Evolutionary conservation across 1,140 invertebrate species (phyloP), one percentile per base, ranked within the genome.

Genomic region (Drosophila hydei): DNA sequence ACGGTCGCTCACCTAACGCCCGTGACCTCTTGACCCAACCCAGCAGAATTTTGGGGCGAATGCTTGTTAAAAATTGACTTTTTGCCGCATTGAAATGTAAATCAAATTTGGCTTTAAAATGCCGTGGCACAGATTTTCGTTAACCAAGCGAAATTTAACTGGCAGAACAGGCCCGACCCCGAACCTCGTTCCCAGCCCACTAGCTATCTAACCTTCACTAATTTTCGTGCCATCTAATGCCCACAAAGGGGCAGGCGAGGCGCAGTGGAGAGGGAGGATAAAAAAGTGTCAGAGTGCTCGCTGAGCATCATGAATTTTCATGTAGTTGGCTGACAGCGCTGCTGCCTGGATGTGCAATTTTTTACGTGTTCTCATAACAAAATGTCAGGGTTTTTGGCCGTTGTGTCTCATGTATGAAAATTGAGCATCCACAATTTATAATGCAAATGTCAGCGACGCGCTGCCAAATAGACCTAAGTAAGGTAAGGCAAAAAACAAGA

Each of bases 321-420:
- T 85, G 81, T 87, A 85, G 69, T 79, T 64, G 63, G 27, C 65
- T 87, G 80, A 85, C 80, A 85, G 80, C 75, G 77, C 77, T 75
- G 70, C 81, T n/a, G n/a, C n/a, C n/a, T 76, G 80, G 80, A 84
- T 85, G 80, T 85, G 80, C 80, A 85, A 85, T 85, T 85, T 85
- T 85, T 85, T 85, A 85, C 80, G 80, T 85, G 80, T 85, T 87
- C 65, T 84, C 80, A 85, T 85, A 84, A 85, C 73, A 79, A 85
- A 85, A 76, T 87, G 80, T 85, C 80, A 85, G 64, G 23, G n/a
- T 30, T 62, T 67, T 50, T 73, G 38, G 38, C 70, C 59, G 8
- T 11, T 8, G 56, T 68, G 56, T 47, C 72, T 67, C 70, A 72
- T 72, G 70, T 68, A 79, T 72, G 77, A 79, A 65, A 85, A 87